Conservation (phyloP, 1,140 invertebrate species). For the Eumaeus atala region DNA sequence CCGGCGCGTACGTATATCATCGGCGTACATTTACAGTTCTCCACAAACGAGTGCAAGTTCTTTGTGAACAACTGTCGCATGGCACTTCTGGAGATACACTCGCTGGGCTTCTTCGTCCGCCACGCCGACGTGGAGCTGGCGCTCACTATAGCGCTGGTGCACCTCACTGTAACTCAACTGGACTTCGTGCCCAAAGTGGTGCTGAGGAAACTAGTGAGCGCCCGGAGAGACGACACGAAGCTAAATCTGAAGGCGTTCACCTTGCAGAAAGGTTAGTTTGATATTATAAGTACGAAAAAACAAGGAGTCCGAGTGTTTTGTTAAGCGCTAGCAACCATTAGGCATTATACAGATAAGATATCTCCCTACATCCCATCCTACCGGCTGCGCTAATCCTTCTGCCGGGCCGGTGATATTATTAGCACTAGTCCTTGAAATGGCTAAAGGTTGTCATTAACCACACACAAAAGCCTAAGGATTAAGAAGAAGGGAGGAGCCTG, state of each 20-base stretch:
- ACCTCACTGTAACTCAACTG: conserved; percentile 25
- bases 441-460: no score
- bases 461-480: no score
- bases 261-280: conserved; percentile 36
- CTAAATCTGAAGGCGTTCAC: conserved; percentile 44
- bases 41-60: conserved; percentile 42
- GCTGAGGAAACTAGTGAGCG: conserved; percentile 28
- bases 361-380: no score
- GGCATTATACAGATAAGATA: no score
- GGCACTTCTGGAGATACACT: conserved; percentile 40
- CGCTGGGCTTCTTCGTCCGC: conserved; percentile 31
- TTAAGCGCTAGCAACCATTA: no score
- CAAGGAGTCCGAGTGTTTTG: no score
- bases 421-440: no score
- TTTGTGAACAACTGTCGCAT: conserved; percentile 31
- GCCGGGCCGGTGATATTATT: no score
- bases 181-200: conserved; percentile 39
- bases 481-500: no score
- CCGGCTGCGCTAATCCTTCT: no score
- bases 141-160: conserved; percentile 28
- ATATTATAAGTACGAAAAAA: no score
- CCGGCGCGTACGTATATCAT: no score
- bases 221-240: conserved; percentile 22
- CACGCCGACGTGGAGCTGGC: conserved; percentile 34
- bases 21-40: conserved; percentile 35